Evolutionary conservation across 1,140 invertebrate genomes (phyloP), one percentile per base, ranked within the genome.

Genomic region (Ceratina japonica): DNA sequence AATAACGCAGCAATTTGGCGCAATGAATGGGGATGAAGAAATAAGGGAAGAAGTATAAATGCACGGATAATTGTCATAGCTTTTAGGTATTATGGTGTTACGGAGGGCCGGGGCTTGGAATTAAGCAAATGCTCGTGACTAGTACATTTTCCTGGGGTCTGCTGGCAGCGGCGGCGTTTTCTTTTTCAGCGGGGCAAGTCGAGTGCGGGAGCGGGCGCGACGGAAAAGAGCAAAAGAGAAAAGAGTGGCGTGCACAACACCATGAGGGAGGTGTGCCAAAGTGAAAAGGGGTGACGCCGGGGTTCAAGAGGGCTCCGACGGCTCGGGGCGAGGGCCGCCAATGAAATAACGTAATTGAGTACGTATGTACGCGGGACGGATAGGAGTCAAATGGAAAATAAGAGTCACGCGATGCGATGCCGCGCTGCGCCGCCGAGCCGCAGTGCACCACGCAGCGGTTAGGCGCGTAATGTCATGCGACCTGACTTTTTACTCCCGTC

Each of bases 341-440:
- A 79, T 75, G 75, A 79, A 78, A 82, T 83, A 82, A 73, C 69
- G 68, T 74, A 77, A 77, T 44, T 1, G 58, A 51, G 69, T 72
- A 84, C 59, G 66, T 69, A 56, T 27, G 71, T 79, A 81, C 59
- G 65, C 64, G 71, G 59, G 79, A 69, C 24, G 74, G 73, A 63
- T 70, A 73, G 66, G 61, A 86, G 73, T 81, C 79, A 58, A 65
- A 82, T 80, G 78, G 82, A 78, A 85, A 87, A 86, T 87, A 79
- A 79, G 68, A 84, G 80, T 88, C 87, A 88, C 86, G 87, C 87
- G 79, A 88, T 62, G 58, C 56, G 66, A 76, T 80, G 75, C 64
- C 81, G 81, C 81, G 37, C 37, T 44, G 37, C 37, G 37, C 10
- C 37, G 37, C 5, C 37, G 37, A 44, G 37, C 54, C 54, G 54